Evolutionary conservation across 2,888 invertebrate species (phyloP).

Genomic region (Cosmopolites sordidus): DNA sequence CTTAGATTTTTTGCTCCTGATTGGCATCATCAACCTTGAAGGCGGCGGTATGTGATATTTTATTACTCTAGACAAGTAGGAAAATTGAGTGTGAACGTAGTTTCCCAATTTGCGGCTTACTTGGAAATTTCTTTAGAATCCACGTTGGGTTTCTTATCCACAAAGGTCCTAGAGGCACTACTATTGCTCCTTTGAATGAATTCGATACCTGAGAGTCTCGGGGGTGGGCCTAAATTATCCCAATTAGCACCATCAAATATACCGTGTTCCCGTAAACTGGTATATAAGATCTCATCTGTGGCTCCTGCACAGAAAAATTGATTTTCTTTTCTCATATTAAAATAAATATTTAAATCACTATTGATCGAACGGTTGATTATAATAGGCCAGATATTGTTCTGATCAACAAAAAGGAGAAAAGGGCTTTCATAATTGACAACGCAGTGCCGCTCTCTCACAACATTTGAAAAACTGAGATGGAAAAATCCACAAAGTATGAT

Average conservation of each 20-base stretch:
- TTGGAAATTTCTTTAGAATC: slow-evolving; percentile 72
- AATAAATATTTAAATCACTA: no score
- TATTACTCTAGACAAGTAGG: slow-evolving; percentile 14
- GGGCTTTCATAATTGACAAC: no score
- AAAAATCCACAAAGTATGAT: no score
- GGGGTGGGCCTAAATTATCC: slow-evolving; percentile 77
- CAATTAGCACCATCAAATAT: slow-evolving; percentile 83
- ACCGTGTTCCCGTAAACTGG: slow-evolving; percentile 77
- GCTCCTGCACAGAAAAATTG: slow-evolving; percentile 62
- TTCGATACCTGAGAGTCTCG: slow-evolving; percentile 66
- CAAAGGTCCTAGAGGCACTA: slow-evolving; percentile 64
- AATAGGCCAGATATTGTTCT: no score
- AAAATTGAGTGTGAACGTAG: not conserved
- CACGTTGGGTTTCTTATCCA: slow-evolving; percentile 81
- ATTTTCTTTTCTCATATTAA: no score
- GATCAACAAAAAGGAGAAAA: no score
- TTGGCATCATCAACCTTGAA: slow-evolving; percentile 9
- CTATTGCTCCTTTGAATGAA: slow-evolving; percentile 54
- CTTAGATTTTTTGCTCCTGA: slow-evolving; percentile 41
- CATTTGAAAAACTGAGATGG: no score
- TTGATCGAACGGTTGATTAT: no score
- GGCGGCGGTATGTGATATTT: slow-evolving; percentile 19
- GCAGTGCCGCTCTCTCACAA: no score
- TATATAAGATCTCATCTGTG: slow-evolving; percentile 68
- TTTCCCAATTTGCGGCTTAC: slow-evolving; percentile 9